Percentiles rank a stretch among this genome's conserved stretches.
phyloP scores from a whole-genome alignment of 1,140 invertebrate species.

The Nephila pilipes region DNA sequence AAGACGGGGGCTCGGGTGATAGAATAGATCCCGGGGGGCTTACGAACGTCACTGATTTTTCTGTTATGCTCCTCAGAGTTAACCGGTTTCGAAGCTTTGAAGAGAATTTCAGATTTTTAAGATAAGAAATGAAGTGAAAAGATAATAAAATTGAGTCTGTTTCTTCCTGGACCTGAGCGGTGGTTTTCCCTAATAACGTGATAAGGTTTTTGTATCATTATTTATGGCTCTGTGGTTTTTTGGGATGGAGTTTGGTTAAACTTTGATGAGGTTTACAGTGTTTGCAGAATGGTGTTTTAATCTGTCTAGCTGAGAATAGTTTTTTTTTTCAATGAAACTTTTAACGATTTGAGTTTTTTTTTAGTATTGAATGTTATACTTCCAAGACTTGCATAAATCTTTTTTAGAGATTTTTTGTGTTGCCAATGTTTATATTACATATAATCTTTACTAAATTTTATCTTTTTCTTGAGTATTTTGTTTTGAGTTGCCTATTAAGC shows the following conservation, averaged over 20 bases:
- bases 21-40: background rate
- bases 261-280: too few relatives aligned
- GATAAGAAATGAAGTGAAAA: background rate
- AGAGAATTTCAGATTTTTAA: background rate
- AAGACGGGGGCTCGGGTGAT: background rate
- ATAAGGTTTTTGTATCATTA: background rate
- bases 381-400: too few relatives aligned
- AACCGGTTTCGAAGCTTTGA: background rate
- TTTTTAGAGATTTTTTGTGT: too few relatives aligned
- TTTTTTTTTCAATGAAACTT: too few relatives aligned
- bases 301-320: too few relatives aligned
- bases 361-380: too few relatives aligned
- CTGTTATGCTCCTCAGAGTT: background rate
- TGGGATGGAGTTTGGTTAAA: background rate
- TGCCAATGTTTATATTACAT: too few relatives aligned
- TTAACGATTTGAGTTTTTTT: too few relatives aligned
- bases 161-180: background rate
- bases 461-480: too few relatives aligned
- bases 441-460: too few relatives aligned
- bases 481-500: too few relatives aligned
- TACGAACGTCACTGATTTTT: slow-evolving; percentile 10
- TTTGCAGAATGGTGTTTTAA: too few relatives aligned
- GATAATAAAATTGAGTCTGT: background rate
- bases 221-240: background rate
- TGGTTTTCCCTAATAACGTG: background rate